These are phyloP conservation scores for Hydrolagus affinis DNA, from an alignment of 2,113 vertebrate genomes.

Conservation along the genomic window DNA sequence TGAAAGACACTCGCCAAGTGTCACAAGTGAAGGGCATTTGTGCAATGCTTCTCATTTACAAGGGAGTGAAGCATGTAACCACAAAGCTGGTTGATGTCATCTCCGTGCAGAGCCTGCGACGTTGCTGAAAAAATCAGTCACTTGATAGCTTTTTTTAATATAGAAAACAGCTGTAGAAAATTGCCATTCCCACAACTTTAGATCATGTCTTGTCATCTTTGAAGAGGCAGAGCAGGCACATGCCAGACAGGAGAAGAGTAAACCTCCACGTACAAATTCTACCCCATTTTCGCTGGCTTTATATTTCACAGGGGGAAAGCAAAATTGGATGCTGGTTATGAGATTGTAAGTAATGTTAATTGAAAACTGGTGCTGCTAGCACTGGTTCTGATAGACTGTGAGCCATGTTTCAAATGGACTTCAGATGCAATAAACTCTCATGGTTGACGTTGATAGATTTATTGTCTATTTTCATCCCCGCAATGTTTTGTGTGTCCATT, in stretches of 20 bases:
- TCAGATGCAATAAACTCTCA: conserved; percentile 14
- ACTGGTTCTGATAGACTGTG: conserved; percentile 35
- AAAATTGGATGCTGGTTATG: conserved; percentile 51
- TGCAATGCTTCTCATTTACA: conserved; percentile 68
- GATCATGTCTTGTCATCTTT: conserved; percentile 72
- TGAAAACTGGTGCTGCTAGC: conserved; percentile 66
- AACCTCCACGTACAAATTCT: too few relatives aligned
- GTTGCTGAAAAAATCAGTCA: conserved; percentile 77
- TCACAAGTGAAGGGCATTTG: conserved; percentile 54
- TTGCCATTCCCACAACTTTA: conserved; percentile 82
- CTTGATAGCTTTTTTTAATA: conserved; percentile 71
- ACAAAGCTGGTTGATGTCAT: conserved; percentile 85
- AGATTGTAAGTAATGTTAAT: conserved; percentile 57
- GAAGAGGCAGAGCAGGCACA: conserved; percentile 69
- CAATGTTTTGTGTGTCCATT: too few relatives aligned
- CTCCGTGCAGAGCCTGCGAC: conserved; percentile 63
- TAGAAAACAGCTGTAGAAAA: conserved; percentile 73
- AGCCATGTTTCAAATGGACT: not conserved
- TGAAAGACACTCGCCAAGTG: not conserved
- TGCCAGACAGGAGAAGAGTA: conserved; percentile 61
- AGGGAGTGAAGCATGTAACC: conserved; percentile 73
- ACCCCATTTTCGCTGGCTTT: conserved; percentile 61
- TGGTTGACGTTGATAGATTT: conserved; percentile 5
- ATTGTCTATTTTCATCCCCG: not conserved
- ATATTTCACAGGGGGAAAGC: conserved; percentile 52